phyloP scores from a whole-genome alignment of 2,797 vertebrate genomes.

The Cryptoprocta ferox region DNA sequence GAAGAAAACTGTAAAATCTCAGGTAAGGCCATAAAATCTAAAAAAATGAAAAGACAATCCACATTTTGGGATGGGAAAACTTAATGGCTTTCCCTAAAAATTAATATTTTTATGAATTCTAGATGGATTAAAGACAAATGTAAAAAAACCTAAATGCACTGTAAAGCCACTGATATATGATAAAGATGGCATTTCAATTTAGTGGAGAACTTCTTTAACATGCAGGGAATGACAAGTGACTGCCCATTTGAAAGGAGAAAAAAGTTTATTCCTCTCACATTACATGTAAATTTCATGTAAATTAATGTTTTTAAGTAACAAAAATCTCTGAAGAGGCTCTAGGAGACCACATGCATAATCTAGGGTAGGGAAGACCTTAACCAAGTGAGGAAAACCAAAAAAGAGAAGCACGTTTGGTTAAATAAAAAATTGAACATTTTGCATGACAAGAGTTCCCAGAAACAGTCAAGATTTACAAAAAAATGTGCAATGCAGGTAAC shows the following conservation, averaged over 20 bases:
- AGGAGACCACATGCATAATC: background rate
- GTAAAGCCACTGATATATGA: background rate
- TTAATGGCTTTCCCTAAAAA: background rate
- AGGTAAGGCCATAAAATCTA: background rate
- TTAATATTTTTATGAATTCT: background rate
- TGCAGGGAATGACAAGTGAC: background rate
- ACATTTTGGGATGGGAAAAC: background rate
- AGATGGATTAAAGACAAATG: background rate
- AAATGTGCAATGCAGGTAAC: background rate
- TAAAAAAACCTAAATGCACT: background rate
- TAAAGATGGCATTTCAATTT: background rate
- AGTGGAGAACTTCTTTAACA: background rate
- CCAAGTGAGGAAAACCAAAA: constrained; percentile 3
- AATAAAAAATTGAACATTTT: background rate
- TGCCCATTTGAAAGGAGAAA: background rate
- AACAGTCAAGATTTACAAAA: background rate
- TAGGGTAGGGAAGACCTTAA: background rate
- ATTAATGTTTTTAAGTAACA: background rate
- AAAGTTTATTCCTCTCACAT: background rate
- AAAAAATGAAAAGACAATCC: background rate
- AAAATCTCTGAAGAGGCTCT: background rate
- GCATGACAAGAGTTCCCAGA: background rate
- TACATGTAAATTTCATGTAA: background rate
- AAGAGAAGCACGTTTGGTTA: background rate
- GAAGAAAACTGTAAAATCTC: background rate